Evolutionary conservation across 53 echinoderm and acorn worm species (phyloP).

Genomic region (Crossaster papposus): DNA sequence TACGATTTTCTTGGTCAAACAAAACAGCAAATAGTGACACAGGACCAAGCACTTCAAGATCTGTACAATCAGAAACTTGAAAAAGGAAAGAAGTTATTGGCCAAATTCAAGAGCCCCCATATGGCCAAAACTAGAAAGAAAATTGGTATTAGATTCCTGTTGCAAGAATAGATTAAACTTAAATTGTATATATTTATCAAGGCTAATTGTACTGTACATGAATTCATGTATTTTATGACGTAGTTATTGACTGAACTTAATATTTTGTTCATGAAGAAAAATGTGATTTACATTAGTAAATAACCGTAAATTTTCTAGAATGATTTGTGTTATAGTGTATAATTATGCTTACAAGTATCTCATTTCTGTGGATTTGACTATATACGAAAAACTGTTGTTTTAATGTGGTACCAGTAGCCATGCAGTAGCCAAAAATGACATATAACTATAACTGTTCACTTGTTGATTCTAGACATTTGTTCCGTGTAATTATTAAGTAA

Average conservation of each 20-base stretch:
- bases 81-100: conserved; percentile 11
- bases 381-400: too few relatives aligned
- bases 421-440: too few relatives aligned
- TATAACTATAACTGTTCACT: too few relatives aligned
- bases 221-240: neutral
- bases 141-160: conserved; percentile 16
- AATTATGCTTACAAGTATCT: neutral
- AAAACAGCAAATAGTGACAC: conserved; percentile 2
- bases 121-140: conserved; percentile 36
- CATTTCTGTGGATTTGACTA: neutral
- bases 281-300: too few relatives aligned
- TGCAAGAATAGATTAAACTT: neutral
- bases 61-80: conserved; percentile 5
- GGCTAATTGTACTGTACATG: neutral
- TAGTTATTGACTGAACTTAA: neutral
- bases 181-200: neutral
- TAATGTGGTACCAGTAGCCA: too few relatives aligned
- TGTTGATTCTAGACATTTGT: too few relatives aligned
- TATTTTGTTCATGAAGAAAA: neutral
- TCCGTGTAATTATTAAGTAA: neutral
- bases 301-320: too few relatives aligned
- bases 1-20: conserved; percentile 17
- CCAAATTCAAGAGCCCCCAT: conserved; percentile 5
- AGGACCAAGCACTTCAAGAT: conserved; percentile 2
- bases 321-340: neutral